phyloP scores from a whole-genome alignment of 2,113 vertebrate species.

The Murina feae region DNA sequence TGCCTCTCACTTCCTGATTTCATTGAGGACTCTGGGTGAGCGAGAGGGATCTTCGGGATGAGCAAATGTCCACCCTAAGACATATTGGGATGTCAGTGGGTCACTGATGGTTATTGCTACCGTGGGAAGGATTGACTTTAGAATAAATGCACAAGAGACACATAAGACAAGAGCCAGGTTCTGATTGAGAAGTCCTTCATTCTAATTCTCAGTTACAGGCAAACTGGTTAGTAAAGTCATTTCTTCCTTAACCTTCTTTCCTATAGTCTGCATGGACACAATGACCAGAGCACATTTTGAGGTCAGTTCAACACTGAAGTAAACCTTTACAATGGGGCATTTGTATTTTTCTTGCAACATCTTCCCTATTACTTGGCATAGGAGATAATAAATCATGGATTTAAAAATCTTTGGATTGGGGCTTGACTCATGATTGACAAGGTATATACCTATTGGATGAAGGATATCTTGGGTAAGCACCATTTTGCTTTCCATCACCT shows the following conservation, averaged over 20 bases:
- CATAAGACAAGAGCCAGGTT: background rate
- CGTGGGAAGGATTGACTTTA: background rate
- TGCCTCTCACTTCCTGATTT: background rate
- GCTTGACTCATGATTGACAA: background rate
- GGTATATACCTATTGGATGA: background rate
- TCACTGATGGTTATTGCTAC: background rate
- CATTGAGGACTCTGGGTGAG: background rate
- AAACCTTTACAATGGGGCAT: background rate
- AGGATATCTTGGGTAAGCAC: constrained; percentile 24
- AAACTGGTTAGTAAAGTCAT: background rate
- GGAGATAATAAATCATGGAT: background rate
- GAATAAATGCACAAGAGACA: background rate
- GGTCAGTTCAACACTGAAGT: background rate
- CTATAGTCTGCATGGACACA: background rate
- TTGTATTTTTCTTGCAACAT: background rate
- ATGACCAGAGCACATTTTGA: background rate
- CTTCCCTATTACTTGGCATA: background rate
- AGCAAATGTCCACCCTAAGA: background rate
- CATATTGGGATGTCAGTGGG: background rate
- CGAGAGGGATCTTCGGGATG: background rate
- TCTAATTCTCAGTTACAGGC: background rate
- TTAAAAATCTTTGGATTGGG: background rate
- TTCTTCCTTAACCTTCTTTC: background rate
- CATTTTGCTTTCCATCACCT: background rate
- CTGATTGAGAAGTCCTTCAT: background rate